Conservation (phyloP, 2,888 invertebrate species). For the Agonum fuliginosum region DNA sequence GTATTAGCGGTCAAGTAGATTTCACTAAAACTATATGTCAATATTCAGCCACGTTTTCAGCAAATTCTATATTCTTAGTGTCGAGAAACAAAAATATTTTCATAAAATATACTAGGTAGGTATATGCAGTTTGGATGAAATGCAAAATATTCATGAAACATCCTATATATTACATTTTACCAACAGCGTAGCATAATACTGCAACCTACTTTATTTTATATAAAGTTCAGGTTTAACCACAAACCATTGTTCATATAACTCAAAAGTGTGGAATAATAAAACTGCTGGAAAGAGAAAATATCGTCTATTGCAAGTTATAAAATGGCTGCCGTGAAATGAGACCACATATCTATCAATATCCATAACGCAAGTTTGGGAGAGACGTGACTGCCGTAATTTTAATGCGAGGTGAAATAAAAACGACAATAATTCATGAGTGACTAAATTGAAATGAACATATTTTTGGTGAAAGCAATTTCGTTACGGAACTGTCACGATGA, state of each 20-base stretch:
- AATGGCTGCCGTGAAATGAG: slow-evolving; percentile 11
- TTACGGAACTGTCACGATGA: slow-evolving; percentile 10
- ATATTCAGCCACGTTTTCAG: background rate
- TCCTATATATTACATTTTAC: slow-evolving; percentile 19
- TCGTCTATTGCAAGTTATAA: slow-evolving; percentile 13
- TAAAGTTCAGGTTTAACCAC: background rate
- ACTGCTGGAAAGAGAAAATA: slow-evolving; percentile 24
- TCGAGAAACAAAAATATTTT: slow-evolving; percentile 4
- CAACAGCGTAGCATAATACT: slow-evolving; percentile 16
- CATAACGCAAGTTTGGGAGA: background rate
- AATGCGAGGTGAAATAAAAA: slow-evolving; percentile 37
- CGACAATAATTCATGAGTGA: slow-evolving; percentile 39
- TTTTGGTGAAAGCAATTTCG: slow-evolving; percentile 21
- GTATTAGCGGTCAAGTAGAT: background rate
- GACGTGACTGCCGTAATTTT: slow-evolving; percentile 42
- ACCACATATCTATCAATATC: slow-evolving; percentile 34
- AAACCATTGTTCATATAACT: background rate
- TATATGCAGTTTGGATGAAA: background rate
- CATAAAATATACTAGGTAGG: background rate
- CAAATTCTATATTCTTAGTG: background rate
- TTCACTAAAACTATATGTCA: background rate
- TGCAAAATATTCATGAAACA: slow-evolving; percentile 15
- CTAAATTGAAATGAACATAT: slow-evolving; percentile 37
- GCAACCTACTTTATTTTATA: slow-evolving; percentile 25
- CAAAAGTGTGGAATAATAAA: slow-evolving; percentile 14